Percentiles rank a stretch among this genome's conserved stretches.
Conservation (phyloP, 1,140 invertebrate species). For the Temnothorax longispinosus region DNA sequence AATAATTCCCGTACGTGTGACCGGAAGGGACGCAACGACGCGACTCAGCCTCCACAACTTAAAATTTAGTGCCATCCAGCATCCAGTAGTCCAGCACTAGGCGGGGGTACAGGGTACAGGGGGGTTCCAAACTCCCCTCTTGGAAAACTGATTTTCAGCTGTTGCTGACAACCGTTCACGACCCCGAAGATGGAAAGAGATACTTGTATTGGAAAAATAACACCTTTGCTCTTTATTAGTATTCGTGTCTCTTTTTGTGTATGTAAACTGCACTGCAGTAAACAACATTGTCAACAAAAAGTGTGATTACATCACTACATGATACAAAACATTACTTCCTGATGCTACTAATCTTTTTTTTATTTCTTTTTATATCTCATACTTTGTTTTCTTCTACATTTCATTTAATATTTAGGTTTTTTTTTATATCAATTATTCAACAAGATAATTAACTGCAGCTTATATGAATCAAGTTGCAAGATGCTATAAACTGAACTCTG, state of each 20-base stretch:
- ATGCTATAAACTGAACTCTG: background rate
- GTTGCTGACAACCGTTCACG: too few species aligned
- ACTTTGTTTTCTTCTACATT: background rate
- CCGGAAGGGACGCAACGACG: background rate
- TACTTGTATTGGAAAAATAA: background rate
- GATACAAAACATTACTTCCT: background rate
- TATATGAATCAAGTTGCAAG: background rate
- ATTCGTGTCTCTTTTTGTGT: background rate
- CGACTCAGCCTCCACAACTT: constrained; percentile 3
- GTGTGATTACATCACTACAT: background rate
- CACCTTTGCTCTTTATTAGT: background rate
- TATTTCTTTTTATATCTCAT: background rate
- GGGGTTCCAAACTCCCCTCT: background rate
- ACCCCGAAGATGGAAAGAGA: background rate
- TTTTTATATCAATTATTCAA: background rate
- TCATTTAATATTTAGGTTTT: background rate
- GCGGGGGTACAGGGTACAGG: background rate
- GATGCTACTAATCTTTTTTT: background rate
- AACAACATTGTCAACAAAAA: background rate
- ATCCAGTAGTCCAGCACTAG: background rate
- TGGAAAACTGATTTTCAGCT: background rate
- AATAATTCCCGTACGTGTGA: background rate
- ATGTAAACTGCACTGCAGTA: background rate
- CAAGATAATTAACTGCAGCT: background rate
- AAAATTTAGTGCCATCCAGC: constrained; percentile 44